Base-by-base conservation (phyloP, 1,140 invertebrate genomes). In the Choristoneura fumiferana region DNA sequence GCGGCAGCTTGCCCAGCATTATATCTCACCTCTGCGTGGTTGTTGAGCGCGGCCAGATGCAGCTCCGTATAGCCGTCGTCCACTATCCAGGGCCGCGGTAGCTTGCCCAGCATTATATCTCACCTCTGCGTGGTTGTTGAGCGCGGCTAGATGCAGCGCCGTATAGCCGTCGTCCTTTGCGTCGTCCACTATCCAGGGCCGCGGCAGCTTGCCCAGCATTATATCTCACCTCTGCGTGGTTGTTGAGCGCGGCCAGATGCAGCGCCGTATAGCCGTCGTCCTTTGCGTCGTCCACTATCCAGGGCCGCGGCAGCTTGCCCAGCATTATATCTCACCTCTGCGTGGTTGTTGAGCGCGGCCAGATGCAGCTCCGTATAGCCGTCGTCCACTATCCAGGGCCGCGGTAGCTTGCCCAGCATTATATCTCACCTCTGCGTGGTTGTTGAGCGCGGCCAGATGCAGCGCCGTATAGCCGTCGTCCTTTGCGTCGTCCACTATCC, bases 141-240 rank as follows among this genome's bases (percentile, higher is more conserved):
- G 93, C 0, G 97, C 96, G 0, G 97, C 97, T 67, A 99, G 91
- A 87, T 99, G 98, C 9, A 99, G 91, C 0, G 98, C 97, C 0
- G 98, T 99, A 90, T 98, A 99, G 1, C 98, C 98, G 81, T 99
- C 98, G 81, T 99, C 97, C 87, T 99, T 99, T 75, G 98, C 98
- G 84, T 99, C 98, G 89, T 99, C 98, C 18, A 99, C 97, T 71
- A 99, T 96, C 98, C 98, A 99, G 1, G 95, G 93, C 12, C 97
- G 92, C 4, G 96, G 95, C 29, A 98, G 91, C 90, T 98, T 94
- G 14, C 78, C 75, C 65, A 29, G 2, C 2, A 29, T 3, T 6
- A 3, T 6, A 6, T 29, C 22, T 29, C n/a, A 98, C 97, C 89
- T 98, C 97, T 0, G 98, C 96, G 87, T 99, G 98, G 90, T 99